Evolutionary conservation across 92 coral and sea anemone species (phyloP).

Genomic region (Heliopora coerulea): DNA sequence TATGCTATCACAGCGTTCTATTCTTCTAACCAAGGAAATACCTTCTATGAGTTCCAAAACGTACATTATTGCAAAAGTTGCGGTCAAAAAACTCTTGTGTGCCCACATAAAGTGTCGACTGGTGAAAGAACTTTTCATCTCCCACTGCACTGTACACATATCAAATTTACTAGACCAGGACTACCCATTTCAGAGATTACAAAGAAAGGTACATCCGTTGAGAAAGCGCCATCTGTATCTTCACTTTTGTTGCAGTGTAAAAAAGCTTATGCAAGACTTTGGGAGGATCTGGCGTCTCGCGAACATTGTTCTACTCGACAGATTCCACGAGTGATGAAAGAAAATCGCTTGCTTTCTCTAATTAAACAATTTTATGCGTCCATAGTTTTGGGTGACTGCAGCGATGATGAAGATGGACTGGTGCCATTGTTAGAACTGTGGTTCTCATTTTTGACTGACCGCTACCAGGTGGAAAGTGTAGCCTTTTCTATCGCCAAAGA

Average conservation of each 20-base stretch:
- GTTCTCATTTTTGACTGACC: conserved; percentile 75
- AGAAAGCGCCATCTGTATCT: neutral
- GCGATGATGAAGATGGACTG: conserved; percentile 76
- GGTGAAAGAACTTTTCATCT: conserved; percentile 68
- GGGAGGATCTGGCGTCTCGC: conserved; percentile 22
- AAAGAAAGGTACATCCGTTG: neutral
- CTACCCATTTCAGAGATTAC: conserved; percentile 48
- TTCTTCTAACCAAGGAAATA: conserved; percentile 97
- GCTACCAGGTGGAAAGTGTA: conserved; percentile 73
- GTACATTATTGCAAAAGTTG: conserved; percentile 92
- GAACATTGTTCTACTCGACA: neutral
- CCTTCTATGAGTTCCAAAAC: conserved; percentile 88
- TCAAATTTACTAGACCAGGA: conserved; percentile 84
- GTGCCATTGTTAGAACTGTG: conserved; percentile 77
- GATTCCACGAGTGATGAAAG: conserved; percentile 16
- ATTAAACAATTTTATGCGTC: conserved; percentile 70
- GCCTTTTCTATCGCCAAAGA: conserved; percentile 76
- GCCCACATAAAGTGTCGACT: conserved; percentile 86
- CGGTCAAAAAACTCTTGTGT: conserved; percentile 84
- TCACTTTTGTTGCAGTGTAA: neutral
- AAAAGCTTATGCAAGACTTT: conserved; percentile 22
- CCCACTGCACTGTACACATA: conserved; percentile 93
- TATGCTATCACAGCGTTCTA: conserved; percentile 88
- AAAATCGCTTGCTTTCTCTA: conserved; percentile 2
- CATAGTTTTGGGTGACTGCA: conserved; percentile 78